A percentile compares a stretch with the other conserved stretches of the same genome.
Evolutionary conservation across 2,113 vertebrate genomes (phyloP).

Genomic region (Odontophorus gujanensis): DNA sequence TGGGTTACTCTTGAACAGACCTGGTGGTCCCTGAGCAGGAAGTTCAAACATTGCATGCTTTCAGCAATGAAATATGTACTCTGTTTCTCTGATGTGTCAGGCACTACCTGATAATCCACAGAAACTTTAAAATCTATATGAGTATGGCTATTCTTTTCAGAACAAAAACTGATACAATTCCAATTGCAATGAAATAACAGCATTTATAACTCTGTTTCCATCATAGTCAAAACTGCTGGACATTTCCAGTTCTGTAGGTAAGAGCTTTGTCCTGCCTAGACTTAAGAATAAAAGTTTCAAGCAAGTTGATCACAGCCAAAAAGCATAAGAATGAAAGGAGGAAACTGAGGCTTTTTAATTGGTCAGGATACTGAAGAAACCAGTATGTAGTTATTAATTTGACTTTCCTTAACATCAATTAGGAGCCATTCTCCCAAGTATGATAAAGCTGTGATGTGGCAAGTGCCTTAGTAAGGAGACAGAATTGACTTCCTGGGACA

Average conservation of each 20-base stretch:
- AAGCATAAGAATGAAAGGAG: background rate
- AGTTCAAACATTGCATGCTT: background rate
- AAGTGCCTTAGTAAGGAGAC: background rate
- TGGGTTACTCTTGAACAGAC: background rate
- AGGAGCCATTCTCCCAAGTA: fast-evolving
- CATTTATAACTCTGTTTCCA: background rate
- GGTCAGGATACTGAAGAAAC: background rate
- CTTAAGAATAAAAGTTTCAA: background rate
- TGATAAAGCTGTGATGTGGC: fast-evolving
- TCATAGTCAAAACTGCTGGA: background rate
- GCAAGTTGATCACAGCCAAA: background rate
- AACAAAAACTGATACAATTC: background rate
- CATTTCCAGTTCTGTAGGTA: background rate
- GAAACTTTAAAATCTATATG: background rate
- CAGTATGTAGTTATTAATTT: background rate
- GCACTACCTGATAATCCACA: background rate
- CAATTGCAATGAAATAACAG: background rate
- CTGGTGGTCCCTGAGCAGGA: background rate
- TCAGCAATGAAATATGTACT: background rate
- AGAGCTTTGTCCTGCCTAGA: background rate
- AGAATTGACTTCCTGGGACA: background rate
- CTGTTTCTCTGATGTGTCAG: background rate
- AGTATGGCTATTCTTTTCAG: background rate
- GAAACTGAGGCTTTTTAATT: background rate
- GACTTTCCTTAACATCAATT: fast-evolving